Evolutionary conservation across 1,140 invertebrate species (phyloP), one percentile per base, ranked within the genome.

Genomic region (Chelonus insularis): DNA sequence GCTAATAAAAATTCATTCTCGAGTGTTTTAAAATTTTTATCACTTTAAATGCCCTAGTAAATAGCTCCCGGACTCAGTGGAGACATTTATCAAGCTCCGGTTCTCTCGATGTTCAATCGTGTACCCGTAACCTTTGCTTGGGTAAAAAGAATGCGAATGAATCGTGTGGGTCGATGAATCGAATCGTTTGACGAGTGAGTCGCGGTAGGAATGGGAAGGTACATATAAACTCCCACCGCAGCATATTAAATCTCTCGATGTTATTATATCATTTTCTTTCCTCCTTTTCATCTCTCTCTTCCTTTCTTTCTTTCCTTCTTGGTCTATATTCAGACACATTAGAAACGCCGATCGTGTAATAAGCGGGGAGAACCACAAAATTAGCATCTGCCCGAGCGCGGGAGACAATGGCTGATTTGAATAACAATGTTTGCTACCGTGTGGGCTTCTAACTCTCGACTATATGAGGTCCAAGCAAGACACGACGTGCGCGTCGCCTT

Each of bases 361-460:
- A 76, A 77, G 68, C 70, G 57, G 63, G 57, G 69, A 51, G 29
- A 14, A 70, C 69, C 71, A 59, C 76, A 77, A 77, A 78, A 78
- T 77, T 75, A 75, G 70, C 75, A 77, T 79, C 75, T 70, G 69
- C 72, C 50, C 60, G 57, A 56, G 55, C 62, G 61, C 65, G 54
- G 52, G 69, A 79, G 74, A 79, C 77, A 79, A 79, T 79, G 70
- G 65, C 70, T 79, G 71, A 79, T 79, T 79, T 79, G 75, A 79
- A 79, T 79, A 77, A 79, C 77, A 79, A 79, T 79, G 75, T 77
- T 64, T 72, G 77, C 77, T 79, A 79, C 77, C 75, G 77, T 79
- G 77, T 79, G 75, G 77, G 77, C 77, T 79, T 77, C 73, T 77
- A 77, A 72, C 71, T 75, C 71, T 66, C 65, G 63, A 72, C 66